These are phyloP conservation scores for Steromphala cineraria DNA, from an alignment of 2,888 invertebrate species.

Conservation along the genomic window DNA sequence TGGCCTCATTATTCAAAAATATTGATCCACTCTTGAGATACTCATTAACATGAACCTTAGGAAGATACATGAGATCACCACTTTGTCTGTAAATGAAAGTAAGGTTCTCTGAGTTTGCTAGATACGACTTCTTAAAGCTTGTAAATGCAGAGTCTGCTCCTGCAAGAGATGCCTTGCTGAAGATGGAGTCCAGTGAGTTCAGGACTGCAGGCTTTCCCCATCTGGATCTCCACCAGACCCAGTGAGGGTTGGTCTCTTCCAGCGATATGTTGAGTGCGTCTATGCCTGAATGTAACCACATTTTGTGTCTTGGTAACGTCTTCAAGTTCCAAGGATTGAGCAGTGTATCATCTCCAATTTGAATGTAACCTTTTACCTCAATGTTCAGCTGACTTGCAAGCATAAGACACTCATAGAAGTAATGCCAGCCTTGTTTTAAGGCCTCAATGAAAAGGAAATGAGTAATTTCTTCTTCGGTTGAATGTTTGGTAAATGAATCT, in stretches of 20 bases:
- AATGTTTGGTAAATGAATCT: background rate
- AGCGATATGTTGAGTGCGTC: background rate
- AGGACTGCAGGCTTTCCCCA: background rate
- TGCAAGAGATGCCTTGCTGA: background rate
- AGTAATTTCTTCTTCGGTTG: background rate
- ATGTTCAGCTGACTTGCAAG: background rate
- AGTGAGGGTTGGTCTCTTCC: background rate
- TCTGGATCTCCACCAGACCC: background rate
- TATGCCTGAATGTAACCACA: background rate
- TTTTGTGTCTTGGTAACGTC: background rate
- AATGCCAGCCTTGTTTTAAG: background rate
- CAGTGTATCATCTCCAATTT: background rate
- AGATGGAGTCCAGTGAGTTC: background rate
- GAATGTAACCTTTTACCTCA: background rate
- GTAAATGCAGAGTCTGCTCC: background rate
- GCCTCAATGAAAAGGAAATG: background rate
- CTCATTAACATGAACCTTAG: background rate
- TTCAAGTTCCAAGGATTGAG: background rate
- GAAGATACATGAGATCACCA: background rate
- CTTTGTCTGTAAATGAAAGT: background rate
- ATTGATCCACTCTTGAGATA: background rate
- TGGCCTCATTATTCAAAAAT: background rate
- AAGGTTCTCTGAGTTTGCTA: background rate
- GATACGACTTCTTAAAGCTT: background rate
- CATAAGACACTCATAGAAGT: background rate